A percentile compares a stretch with the other conserved stretches of the same genome.
Evolutionary conservation across 2,888 invertebrate genomes (phyloP).

Genomic region (Amorpha juglandis): DNA sequence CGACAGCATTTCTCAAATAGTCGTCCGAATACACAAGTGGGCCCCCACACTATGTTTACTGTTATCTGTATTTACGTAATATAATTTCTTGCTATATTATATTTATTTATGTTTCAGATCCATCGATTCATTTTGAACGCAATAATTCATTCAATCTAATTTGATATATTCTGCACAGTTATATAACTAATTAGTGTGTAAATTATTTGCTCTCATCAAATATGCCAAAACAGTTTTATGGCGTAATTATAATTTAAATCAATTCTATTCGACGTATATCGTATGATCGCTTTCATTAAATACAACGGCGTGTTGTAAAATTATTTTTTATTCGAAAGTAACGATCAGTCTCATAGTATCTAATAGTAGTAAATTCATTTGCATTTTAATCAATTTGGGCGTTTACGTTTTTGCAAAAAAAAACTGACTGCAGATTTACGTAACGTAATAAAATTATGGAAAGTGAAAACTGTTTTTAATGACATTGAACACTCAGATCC

Average conservation of each 20-base stretch:
- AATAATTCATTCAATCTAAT: not conserved
- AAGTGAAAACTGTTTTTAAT: not conserved
- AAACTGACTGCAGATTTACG: not conserved
- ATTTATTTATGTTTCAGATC: not conserved
- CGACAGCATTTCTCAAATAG: no score
- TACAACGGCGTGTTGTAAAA: not conserved
- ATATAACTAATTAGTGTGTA: not conserved
- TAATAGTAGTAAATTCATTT: slow-evolving; percentile 70
- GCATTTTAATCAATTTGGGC: slow-evolving; percentile 60
- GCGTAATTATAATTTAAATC: slow-evolving; percentile 10
- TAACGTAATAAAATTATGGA: not conserved
- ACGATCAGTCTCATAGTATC: slow-evolving; percentile 23
- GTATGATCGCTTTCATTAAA: not conserved
- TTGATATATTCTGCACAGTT: not conserved
- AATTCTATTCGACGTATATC: not conserved
- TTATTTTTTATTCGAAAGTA: slow-evolving; percentile 13
- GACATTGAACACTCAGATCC: not conserved
- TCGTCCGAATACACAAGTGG: no score
- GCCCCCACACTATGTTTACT: not conserved
- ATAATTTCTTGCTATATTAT: not conserved
- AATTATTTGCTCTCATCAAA: not conserved
- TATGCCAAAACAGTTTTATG: slow-evolving; percentile 2
- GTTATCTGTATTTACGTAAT: not conserved
- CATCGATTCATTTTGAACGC: not conserved
- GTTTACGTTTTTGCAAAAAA: slow-evolving; percentile 5